phyloP scores from a whole-genome alignment of 2,797 vertebrate genomes.

The Chaetophractus vellerosus region DNA sequence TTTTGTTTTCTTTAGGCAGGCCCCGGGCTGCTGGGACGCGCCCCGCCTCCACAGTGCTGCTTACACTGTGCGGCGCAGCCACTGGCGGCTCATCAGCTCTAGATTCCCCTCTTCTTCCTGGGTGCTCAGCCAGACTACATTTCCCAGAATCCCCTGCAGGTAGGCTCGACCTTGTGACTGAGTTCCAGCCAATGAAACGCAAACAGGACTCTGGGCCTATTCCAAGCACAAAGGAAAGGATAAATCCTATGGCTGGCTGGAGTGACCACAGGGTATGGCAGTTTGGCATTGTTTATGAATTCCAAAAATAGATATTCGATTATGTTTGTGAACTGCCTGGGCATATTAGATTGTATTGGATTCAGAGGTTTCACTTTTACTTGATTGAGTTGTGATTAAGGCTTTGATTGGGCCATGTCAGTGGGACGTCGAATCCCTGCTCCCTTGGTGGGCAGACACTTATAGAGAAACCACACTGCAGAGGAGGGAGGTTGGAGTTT shows the following conservation, averaged over 20 bases:
- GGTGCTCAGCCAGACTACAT: background rate
- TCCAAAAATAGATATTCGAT: no score
- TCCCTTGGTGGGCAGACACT: no score
- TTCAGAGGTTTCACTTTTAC: no score
- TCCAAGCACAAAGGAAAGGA: background rate
- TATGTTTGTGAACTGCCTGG: no score
- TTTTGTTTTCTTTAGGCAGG: background rate
- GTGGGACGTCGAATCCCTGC: no score
- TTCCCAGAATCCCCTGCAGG: constrained; percentile 15
- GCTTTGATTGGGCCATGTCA: no score
- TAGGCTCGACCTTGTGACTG: background rate
- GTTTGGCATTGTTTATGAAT: no score
- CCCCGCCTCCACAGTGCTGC: background rate
- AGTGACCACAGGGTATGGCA: background rate
- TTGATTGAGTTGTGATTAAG: no score
- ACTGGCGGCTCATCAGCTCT: background rate
- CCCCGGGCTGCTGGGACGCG: background rate
- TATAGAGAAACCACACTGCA: no score
- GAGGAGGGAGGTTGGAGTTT: no score
- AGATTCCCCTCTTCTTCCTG: background rate
- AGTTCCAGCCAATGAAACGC: background rate
- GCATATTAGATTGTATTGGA: no score
- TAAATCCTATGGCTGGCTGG: background rate
- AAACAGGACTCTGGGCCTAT: background rate
- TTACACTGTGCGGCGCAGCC: background rate